Base-by-base conservation (phyloP, 2,113 vertebrate species). In the Fukomys damarensis region DNA sequence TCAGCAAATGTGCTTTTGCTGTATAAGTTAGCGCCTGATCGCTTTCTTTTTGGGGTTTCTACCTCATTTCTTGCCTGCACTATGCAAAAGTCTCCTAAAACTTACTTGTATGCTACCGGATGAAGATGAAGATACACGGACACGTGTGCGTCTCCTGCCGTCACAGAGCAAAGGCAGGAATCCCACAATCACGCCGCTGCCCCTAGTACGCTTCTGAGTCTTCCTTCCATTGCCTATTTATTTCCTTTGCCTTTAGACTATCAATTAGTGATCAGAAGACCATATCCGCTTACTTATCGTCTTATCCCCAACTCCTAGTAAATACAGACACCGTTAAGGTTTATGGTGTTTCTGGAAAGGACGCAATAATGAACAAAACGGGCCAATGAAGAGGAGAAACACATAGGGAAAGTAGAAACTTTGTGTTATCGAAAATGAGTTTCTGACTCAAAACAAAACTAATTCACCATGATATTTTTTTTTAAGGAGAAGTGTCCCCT, bases 141-240 rank as follows among this genome's bases (percentile, higher is more conserved):
- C 13, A 41, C 3, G 0, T 5, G 30, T 2, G 3, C 32, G 10
- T 8, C 3, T 32, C 2, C 14, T 16, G 24, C 70, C 52, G 10
- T 19, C 0, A 13, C 17, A 32, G 54, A 46, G 52, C 61, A 30
- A 46, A 49, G 24, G 24, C 6, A 65, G 17, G 41, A 7, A 72
- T 5, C 22, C 6, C 8, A 4, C 28, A 46, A 7, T 10, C 9
- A 10, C 6, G 13, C 7, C 2, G 4, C 1, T 59, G 32, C 4
- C 56, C 68, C 41, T 30, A 24, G 10, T 17, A 4, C 7, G 58
- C 8, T 59, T 9, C 26, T 7, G 26, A 43, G 32, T 54, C 22
- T 41, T 49, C 22, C 9, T 19, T 8, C 8, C 58, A 56, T 3
- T 68, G 30, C 11, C 66, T 66, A 46, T n/a, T 66, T 17, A 80